Evolutionary conservation across 2,113 vertebrate species (phyloP).

Genomic region (Odobenus rosmarus): DNA sequence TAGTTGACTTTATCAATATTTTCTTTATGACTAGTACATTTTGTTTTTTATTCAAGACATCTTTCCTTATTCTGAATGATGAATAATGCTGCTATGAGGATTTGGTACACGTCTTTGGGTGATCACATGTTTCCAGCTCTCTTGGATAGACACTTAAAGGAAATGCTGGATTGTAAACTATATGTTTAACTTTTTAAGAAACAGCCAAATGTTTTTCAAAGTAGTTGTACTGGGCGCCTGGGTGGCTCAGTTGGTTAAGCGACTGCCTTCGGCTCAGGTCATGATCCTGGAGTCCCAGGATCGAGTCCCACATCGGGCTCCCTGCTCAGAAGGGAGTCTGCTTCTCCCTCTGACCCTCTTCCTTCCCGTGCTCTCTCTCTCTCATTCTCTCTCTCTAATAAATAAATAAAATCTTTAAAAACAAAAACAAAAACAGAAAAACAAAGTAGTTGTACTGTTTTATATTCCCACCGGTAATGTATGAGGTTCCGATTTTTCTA

Average conservation of each 20-base stretch:
- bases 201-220: not conserved
- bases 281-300: no score
- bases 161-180: not conserved
- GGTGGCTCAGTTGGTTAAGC: no score
- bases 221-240: not conserved
- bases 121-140: not conserved
- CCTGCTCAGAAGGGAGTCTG: no score
- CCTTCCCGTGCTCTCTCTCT: no score
- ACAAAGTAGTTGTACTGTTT: not conserved
- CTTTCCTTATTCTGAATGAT: not conserved
- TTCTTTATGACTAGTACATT: not conserved
- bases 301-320: no score
- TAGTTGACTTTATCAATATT: not conserved
- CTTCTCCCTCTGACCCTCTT: no score
- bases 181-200: not conserved
- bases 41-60: not conserved
- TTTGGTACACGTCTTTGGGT: not conserved
- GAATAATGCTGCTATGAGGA: not conserved
- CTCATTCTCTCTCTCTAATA: no score
- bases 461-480: not conserved
- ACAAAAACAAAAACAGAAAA: no score
- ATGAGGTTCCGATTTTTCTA: not conserved
- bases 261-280: no score
- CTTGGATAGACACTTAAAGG: not conserved
- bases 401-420: no score